Base-by-base conservation (phyloP, 2,797 vertebrate genomes). In the Macropodus opercularis region DNA sequence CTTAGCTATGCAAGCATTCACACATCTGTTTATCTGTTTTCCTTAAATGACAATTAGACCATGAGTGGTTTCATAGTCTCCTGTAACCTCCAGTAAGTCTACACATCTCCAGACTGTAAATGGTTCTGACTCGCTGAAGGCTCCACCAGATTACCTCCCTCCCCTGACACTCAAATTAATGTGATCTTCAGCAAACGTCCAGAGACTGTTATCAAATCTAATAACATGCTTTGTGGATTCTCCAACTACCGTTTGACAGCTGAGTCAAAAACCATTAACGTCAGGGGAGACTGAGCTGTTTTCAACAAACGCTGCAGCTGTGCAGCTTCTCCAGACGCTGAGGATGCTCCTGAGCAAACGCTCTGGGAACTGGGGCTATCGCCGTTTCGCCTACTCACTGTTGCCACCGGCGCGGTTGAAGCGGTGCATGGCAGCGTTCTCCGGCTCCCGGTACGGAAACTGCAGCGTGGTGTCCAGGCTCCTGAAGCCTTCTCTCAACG, bases 381-480 rank as follows among this genome's bases (percentile, higher is more conserved):
- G n/a, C n/a, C n/a, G n/a, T n/a, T n/a, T n/a, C n/a, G 12, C 41
- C 23, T 81, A 94, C 96, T 96, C 84, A 98, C 96, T 88, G 83
- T 91, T 95, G 80, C 91, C 87, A 53, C 92, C 89, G 2, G 87
- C 27, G 60, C 93, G 91, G 81, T 82, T 93, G 76, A 87, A 80
- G 48, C 88, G 92, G 56, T 91, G 94, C 77, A 92, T 77, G 0
- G 79, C 52, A 8, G 91, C 81, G 18, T 94, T 96, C 76, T 98
- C 96, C 0, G 91, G 81, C 59, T 95, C 94, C 74, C 92, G 94
- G 87, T 94, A 98, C 0, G 97, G 95, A 77, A 95, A 96, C 60
- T 95, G 95, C 52, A 99, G 92, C 6, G 94, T 97, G 5, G 97
- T 99, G 84, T 98, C 97, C 84, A 99, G 88, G 84, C 94, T 97